Percentiles rank a stretch among this genome's conserved stretches.
Evolutionary conservation across 2,888 invertebrate species (phyloP).

Genomic region (Cerastis rubricosa): DNA sequence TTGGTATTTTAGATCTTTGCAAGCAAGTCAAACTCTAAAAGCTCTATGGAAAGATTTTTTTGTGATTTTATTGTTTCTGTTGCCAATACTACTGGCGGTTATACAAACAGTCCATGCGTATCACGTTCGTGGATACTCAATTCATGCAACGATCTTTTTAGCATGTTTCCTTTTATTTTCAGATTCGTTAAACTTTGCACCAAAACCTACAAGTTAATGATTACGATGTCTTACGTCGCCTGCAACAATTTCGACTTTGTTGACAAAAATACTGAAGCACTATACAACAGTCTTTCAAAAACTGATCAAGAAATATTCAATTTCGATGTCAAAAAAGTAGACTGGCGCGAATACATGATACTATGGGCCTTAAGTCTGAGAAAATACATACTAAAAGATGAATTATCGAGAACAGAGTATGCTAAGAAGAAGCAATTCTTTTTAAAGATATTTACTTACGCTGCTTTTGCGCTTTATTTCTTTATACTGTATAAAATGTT

Average conservation of each 20-base stretch:
- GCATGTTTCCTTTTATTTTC: constrained; percentile 33
- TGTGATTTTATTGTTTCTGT: not conserved
- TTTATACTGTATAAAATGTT: constrained; percentile 5
- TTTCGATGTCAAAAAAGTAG: constrained; percentile 61
- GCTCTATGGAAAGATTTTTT: too few species aligned
- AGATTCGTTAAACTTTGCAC: constrained; percentile 63
- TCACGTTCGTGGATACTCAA: not conserved
- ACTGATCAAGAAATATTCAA: constrained; percentile 67
- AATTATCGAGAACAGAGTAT: constrained; percentile 50
- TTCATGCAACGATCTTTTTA: not conserved
- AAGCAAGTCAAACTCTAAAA: too few species aligned
- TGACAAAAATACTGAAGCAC: constrained; percentile 58
- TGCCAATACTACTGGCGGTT: not conserved
- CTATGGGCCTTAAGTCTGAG: constrained; percentile 62
- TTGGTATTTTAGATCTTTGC: too few species aligned
- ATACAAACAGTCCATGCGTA: not conserved
- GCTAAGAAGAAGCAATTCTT: constrained; percentile 52
- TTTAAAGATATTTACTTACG: constrained; percentile 8
- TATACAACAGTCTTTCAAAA: constrained; percentile 55
- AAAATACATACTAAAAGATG: constrained; percentile 55
- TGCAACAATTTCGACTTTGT: constrained; percentile 62
- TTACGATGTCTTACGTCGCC: constrained; percentile 49
- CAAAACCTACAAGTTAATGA: constrained; percentile 61
- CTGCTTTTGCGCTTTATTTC: constrained; percentile 6
- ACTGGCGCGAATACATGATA: constrained; percentile 59